Conservation (phyloP, 2,888 invertebrate genomes). For the Tinea semifulvella region DNA sequence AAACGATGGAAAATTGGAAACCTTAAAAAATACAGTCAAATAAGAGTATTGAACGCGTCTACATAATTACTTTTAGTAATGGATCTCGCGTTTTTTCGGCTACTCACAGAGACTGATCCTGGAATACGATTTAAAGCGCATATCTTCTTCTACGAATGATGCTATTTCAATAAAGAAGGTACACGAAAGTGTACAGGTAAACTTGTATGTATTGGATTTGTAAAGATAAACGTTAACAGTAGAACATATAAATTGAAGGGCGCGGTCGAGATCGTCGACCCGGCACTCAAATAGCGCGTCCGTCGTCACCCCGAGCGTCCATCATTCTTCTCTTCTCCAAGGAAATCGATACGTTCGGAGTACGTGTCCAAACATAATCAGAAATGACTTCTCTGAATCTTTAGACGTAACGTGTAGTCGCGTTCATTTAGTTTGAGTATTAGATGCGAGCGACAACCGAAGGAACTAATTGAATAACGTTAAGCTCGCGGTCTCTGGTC, state of each 20-base stretch:
- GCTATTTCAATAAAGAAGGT: no score
- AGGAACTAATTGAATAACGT: slow-evolving; percentile 67
- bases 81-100: no score
- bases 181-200: no score
- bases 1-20: no score
- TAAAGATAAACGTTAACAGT: no score
- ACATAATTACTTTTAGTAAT: no score
- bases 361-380: neutral
- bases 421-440: neutral
- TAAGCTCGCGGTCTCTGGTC: slow-evolving; percentile 40
- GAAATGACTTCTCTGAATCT: neutral
- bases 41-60: no score
- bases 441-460: slow-evolving; percentile 51
- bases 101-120: no score
- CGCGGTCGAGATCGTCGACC: slow-evolving; percentile 13
- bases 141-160: no score
- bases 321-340: slow-evolving; percentile 5
- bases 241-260: slow-evolving; percentile 3
- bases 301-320: slow-evolving; percentile 8
- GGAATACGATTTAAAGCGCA: no score
- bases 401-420: neutral
- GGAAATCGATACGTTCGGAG: neutral
- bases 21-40: no score
- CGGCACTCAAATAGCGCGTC: slow-evolving; percentile 12
- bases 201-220: no score